Base-by-base conservation (phyloP, 2,797 vertebrate genomes). In the Acrossocheilus fasciatus region DNA sequence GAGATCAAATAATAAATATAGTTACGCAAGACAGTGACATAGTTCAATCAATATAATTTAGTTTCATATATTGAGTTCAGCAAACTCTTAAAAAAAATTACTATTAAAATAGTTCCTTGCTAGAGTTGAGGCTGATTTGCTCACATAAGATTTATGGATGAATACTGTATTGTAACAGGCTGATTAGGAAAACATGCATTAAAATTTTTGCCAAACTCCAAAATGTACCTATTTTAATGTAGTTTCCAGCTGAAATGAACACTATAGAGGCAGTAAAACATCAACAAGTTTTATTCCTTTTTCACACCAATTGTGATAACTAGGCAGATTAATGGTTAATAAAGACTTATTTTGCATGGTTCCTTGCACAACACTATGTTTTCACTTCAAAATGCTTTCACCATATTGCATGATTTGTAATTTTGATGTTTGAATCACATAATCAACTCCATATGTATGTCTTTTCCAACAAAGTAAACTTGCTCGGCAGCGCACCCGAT, bases 1-100 rank as follows among this genome's bases (percentile, higher is more conserved):
- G 20, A 78, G 52, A 78, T n/a, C 52, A 78, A 78, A 59, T 9
- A 59, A 77, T 57, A 39, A 77, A 57, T n/a, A 57, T 18, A 77
- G 75, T 54, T 41, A 12, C 1, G 3, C 34, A 76, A 54, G 47
- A 18, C 26, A 20, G 9, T 23, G 6, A 47, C 39, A 72, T 62
- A 36, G 6, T 36, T 3, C 3, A 18, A 68, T 36, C 34, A 17
- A 68, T 20, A 69, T 20, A 15, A 7, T 66, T 64, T 30, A 34
- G 26, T 34, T 17, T 34, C 14, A 66, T 34, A n/a, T n/a, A n/a
- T n/a, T n/a, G 57, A 62, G 57, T 4, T 26, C 57, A 26, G 4
- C 57, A 62, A 62, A n/a, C 23, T 5, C 41, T 39, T 39, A 5
- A 39, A 39, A 39, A 57, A 23, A 57, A 59, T n/a, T n/a, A 62